phyloP scores from a whole-genome alignment of 2,113 vertebrate genomes.

The Pseudorasbora parva region DNA sequence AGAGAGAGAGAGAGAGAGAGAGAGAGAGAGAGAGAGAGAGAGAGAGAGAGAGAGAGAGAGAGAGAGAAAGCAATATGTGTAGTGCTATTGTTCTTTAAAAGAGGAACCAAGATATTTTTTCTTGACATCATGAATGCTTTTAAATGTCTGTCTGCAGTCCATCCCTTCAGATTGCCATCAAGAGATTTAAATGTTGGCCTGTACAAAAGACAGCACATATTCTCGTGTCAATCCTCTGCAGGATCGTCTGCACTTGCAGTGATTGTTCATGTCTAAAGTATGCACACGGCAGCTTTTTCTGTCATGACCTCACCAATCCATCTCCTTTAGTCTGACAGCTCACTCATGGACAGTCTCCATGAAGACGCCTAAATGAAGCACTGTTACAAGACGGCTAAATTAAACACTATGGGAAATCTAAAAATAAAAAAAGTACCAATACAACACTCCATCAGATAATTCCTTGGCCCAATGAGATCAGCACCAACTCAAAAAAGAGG shows the following conservation, averaged over 20 bases:
- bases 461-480: neutral
- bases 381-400: neutral
- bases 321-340: constrained; percentile 2
- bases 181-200: neutral
- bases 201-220: neutral
- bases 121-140: neutral
- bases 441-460: neutral
- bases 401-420: neutral
- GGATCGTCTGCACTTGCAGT: neutral
- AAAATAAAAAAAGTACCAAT: neutral
- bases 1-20: too few species aligned
- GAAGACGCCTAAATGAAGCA: neutral
- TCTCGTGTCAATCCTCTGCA: constrained; percentile 28
- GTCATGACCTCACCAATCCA: constrained; percentile 7
- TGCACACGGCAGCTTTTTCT: neutral
- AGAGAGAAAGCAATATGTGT: neutral
- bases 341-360: constrained; percentile 13
- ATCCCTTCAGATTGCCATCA: neutral
- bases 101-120: neutral
- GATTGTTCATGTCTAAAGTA: constrained; percentile 29
- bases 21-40: too few species aligned
- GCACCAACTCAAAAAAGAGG: neutral
- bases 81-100: neutral
- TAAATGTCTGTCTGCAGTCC: neutral
- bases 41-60: too few species aligned